Evolutionary conservation across 2,113 vertebrate genomes (phyloP), one percentile per base, ranked within the genome.

Genomic region (Triplophysa siluroides): DNA sequence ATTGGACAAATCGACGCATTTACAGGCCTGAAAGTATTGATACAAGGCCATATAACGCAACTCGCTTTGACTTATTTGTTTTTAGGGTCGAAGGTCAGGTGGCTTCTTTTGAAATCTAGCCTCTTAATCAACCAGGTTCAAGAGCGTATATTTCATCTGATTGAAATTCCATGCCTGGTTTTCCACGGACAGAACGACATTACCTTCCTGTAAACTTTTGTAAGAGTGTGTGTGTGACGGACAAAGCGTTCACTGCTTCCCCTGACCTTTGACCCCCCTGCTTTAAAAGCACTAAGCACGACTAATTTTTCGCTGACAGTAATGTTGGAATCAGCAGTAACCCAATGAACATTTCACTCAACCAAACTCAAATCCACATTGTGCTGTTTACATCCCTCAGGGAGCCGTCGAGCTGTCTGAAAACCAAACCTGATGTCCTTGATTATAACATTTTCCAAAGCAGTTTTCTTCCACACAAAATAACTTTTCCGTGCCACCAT

Each of bases 221-320:
- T 79, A 7, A 38, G 47, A 60, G 21, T 4, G 69, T 7, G 45
- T 67, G 21, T 8, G 69, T 10, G 60, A 63, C 29, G 65, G 41
- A 65, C 41, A 77, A 80, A 79, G 83, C 87, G 87, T 91, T 90
- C 88, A 86, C 89, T 77, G 78, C 88, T 85, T 83, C 76, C 81
- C 81, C 68, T 88, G 86, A 91, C 90, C 88, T 83, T 78, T 88
- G 86, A 91, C 87, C 87, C 73, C 4, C 87, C 73, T 3, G 64
- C 90, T 91, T 89, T 91, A 83, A 90, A 91, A 89, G 65, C 65
- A 78, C 41, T 45, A 61, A 29, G 2, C 56, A 61, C 24, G 33
- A 61, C 16, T 10, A 63, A 45, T 45, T 69, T 74, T 21, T 65
- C 70, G 79, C 56, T 62, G 21, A 61, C 21, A 74, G 47, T 26